phyloP scores from a whole-genome alignment of 2,888 invertebrate species.

The Iphiclides podalirius region DNA sequence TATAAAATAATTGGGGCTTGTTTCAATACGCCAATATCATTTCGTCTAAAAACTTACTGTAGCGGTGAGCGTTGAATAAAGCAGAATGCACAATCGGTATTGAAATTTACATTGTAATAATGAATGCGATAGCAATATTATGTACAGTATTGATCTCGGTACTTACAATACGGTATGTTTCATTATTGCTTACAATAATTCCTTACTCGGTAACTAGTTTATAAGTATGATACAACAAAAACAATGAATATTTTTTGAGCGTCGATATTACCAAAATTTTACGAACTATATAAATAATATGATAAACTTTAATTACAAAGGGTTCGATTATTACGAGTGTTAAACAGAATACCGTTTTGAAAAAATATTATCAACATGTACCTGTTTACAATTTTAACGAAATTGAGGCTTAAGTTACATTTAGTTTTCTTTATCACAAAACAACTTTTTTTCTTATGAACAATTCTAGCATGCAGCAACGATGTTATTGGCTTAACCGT shows the following conservation, averaged over 20 bases:
- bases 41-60: slow-evolving; percentile 6
- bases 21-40: no score
- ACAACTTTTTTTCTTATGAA: not conserved
- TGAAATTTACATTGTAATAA: slow-evolving; percentile 16
- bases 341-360: slow-evolving; percentile 2
- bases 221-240: slow-evolving; percentile 56
- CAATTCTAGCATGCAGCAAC: slow-evolving; percentile 30
- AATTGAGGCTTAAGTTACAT: no score
- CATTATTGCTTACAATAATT: slow-evolving; percentile 70
- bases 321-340: not conserved
- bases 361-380: no score
- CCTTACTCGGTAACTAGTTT: slow-evolving; percentile 54
- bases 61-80: slow-evolving; percentile 8
- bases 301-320: slow-evolving; percentile 23
- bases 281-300: slow-evolving; percentile 27
- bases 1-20: no score
- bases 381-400: no score
- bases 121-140: slow-evolving; percentile 12
- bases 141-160: slow-evolving; percentile 21
- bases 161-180: slow-evolving; percentile 34
- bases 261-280: slow-evolving; percentile 45
- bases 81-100: slow-evolving; percentile 1
- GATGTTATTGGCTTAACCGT: slow-evolving; percentile 33
- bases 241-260: slow-evolving; percentile 58
- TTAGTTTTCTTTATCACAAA: not conserved